phyloP scores from a whole-genome alignment of 2,113 vertebrate genomes.

The Cichladusa arquata region DNA sequence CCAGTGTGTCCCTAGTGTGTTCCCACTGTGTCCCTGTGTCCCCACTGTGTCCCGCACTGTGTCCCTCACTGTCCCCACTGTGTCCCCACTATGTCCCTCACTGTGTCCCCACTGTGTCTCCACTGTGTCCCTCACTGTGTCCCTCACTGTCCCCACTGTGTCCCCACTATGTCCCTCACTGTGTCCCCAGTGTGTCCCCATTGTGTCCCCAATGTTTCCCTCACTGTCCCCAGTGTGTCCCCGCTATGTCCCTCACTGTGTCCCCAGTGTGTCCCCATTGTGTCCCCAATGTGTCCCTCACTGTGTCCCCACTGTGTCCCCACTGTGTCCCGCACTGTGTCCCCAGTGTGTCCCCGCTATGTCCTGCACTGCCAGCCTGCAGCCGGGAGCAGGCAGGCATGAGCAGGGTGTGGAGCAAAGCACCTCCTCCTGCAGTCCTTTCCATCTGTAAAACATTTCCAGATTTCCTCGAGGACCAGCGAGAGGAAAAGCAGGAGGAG shows the following conservation, averaged over 20 bases:
- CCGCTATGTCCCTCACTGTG: too few species aligned
- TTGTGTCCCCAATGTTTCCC: too few species aligned
- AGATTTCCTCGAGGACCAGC: not conserved
- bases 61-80: not conserved
- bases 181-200: not conserved
- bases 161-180: not conserved
- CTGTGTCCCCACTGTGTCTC: not conserved
- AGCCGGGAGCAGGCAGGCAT: too few species aligned
- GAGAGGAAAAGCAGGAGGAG: not conserved
- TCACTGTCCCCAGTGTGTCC: too few species aligned
- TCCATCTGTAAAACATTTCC: not conserved
- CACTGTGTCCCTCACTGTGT: not conserved
- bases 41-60: not conserved
- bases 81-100: too few species aligned
- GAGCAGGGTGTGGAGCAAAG: not conserved
- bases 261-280: too few species aligned
- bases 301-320: not conserved
- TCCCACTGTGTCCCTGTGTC: rapidly evolving
- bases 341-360: not conserved
- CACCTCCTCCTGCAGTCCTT: not conserved
- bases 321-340: rapidly evolving
- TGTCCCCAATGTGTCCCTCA: too few species aligned
- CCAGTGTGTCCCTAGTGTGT: too few species aligned
- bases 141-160: not conserved
- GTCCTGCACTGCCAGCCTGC: rapidly evolving